phyloP scores from a whole-genome alignment of 1,140 invertebrate species.

The Lepidurus couesii region DNA sequence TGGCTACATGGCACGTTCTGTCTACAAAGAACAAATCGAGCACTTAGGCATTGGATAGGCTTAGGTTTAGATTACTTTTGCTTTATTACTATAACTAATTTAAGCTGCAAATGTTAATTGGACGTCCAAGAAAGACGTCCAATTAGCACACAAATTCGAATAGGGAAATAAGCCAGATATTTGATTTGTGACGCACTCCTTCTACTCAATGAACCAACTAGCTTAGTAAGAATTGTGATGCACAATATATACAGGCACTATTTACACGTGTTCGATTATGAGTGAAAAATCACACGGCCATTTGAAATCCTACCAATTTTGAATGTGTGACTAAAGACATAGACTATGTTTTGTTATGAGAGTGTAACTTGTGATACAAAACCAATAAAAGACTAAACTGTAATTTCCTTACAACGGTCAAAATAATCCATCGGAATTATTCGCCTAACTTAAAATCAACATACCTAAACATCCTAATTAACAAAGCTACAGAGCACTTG shows the following conservation, averaged over 20 bases:
- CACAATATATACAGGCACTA: no score
- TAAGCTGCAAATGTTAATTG: not conserved
- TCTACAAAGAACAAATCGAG: slow-evolving; percentile 38
- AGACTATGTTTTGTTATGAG: not conserved
- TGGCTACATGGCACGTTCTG: slow-evolving; percentile 42
- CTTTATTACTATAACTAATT: not conserved
- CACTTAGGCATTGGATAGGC: slow-evolving; percentile 29
- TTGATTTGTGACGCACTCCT: no score
- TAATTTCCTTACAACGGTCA: no score
- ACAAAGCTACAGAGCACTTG: no score
- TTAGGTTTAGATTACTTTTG: not conserved
- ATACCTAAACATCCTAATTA: no score
- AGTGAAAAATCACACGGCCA: not conserved
- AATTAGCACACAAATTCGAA: not conserved
- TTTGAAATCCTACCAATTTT: not conserved
- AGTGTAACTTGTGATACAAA: slow-evolving; percentile 8
- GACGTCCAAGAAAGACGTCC: not conserved
- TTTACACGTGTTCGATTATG: not conserved
- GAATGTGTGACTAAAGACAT: not conserved
- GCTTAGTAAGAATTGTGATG: no score
- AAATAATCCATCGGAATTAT: no score
- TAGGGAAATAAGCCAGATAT: no score
- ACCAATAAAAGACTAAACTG: not conserved
- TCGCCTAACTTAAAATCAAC: no score
- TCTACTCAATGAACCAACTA: no score